Conservation (phyloP, 1,140 invertebrate species). For the Bombus balteatus region DNA sequence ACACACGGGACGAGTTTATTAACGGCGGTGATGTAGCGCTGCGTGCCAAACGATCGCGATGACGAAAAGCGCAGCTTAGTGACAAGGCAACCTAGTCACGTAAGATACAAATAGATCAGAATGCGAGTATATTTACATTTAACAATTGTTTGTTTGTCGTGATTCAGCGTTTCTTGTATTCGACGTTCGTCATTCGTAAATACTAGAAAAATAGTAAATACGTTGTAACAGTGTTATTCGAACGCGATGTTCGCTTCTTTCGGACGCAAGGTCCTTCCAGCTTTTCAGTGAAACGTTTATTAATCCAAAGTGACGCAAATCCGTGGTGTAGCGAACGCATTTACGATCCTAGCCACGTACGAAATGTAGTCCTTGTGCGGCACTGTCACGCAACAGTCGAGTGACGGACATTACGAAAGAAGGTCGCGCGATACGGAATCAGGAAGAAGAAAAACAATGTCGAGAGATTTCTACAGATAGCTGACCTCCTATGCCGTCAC, state of each 20-base stretch:
- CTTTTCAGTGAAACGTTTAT: background rate
- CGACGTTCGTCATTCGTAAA: background rate
- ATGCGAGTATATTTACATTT: background rate
- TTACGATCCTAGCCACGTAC: constrained; percentile 22
- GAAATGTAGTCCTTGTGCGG: constrained; percentile 36
- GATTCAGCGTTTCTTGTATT: background rate
- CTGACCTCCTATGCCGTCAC: background rate
- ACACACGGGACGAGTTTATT: constrained; percentile 45
- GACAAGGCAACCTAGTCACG: constrained; percentile 5
- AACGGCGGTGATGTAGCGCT: constrained; percentile 38
- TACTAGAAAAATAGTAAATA: background rate
- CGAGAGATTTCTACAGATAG: constrained; percentile 12
- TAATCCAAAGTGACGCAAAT: background rate
- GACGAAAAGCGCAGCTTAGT: constrained; percentile 1
- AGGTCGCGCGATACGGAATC: constrained; percentile 53
- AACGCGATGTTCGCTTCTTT: background rate
- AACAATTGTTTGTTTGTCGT: background rate
- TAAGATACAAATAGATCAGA: background rate
- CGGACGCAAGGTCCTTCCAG: background rate
- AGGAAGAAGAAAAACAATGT: constrained; percentile 52
- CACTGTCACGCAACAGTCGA: constrained; percentile 28
- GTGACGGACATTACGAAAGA: constrained; percentile 31
- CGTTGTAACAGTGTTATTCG: background rate
- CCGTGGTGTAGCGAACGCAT: background rate
- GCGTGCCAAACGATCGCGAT: constrained; percentile 38